Evolutionary conservation across 2,797 vertebrate species (phyloP).

Genomic region (Falco peregrinus): DNA sequence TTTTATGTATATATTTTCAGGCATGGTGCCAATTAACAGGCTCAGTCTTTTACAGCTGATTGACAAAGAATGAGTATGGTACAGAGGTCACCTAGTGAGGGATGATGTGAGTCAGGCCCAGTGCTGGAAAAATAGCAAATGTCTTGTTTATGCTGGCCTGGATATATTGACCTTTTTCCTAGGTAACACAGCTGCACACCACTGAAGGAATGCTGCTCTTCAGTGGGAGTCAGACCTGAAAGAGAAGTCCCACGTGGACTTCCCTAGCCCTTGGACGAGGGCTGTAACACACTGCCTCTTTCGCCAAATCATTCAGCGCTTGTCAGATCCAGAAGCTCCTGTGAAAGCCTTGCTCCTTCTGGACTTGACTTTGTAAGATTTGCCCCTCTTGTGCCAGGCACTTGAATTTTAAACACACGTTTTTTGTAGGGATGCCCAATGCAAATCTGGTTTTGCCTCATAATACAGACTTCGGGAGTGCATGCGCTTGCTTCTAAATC

Average conservation of each 20-base stretch:
- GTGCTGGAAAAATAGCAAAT: neutral
- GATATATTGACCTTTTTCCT: neutral
- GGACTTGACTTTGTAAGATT: neutral
- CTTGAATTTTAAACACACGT: neutral
- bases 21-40: accelerated
- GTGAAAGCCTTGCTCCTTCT: neutral
- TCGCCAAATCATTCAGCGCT: neutral
- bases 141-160: neutral
- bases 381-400: neutral
- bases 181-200: neutral
- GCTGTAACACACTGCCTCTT: neutral
- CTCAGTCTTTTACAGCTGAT: neutral
- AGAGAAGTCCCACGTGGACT: neutral
- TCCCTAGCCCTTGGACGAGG: neutral
- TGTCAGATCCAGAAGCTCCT: neutral
- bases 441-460: neutral
- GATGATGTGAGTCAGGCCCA: neutral
- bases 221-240: neutral
- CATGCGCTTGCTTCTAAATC: neutral
- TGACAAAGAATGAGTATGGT: neutral
- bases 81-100: neutral
- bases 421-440: neutral
- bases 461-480: neutral
- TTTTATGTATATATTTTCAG: neutral
- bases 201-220: neutral